Evolutionary conservation across 1,140 invertebrate species (phyloP), one percentile per base, ranked within the genome.

Genomic region (Drosophila virilis): DNA sequence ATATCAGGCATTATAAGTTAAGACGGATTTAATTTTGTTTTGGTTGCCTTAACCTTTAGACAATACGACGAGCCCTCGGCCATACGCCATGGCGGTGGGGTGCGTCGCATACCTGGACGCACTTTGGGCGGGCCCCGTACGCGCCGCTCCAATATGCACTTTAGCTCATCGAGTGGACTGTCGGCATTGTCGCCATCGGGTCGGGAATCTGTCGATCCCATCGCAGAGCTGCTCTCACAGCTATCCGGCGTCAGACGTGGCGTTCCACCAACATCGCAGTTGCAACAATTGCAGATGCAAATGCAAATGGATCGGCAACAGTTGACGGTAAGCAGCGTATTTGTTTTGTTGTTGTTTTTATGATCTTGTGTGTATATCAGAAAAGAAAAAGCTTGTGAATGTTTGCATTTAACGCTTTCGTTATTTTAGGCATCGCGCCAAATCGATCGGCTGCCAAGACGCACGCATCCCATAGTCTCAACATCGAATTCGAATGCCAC

Each of bases 151-250:
- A 98, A 98, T 92, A 98, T 98, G 97, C 97, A 98, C 94, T 97
- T 97, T 90, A 96, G 96, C 93, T 95, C 96, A 77, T 95, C 96
- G 77, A 96, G 96, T 81, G 96, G 96, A 54, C 94, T 97, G 51
- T 94, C 95, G 67, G 95, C 95, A 64, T 92, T 96, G 78, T 97
- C 97, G 78, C 96, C 96, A 68, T 97, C 96, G 81, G 96, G 96
- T 90, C 95, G 97, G 80, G 98, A 99, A 91, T 95, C 96, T 77
- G 95, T 95, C 73, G 98, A 99, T 95, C 98, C 98, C 58, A 99
- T 99, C 79, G 97, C 97, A 43, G 97, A 99, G 94, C 94, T 98
- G 73, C 93, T 98, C 61, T 98, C 97, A 57, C 97, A 98, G 93
- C 94, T 99, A 84, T 98, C 97, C 28, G 97, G 97, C 72, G 97